These are phyloP conservation scores for Acridotheres tristis DNA, from an alignment of 2,797 vertebrate genomes.

Conservation along the genomic window DNA sequence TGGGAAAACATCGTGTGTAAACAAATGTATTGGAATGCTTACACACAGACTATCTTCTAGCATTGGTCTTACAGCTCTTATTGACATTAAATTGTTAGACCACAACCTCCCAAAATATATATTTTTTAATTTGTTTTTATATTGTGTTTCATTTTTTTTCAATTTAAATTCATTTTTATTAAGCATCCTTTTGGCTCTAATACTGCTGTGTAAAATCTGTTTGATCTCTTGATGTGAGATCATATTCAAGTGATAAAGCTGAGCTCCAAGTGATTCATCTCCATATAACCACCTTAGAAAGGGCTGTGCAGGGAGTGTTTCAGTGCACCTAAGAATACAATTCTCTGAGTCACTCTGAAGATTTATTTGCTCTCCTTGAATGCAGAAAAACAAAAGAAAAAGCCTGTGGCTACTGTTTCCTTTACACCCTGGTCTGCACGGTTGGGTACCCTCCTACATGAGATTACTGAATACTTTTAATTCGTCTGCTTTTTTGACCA, in stretches of 20 bases:
- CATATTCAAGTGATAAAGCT: not conserved
- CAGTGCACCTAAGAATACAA: not conserved
- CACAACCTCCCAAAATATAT: not conserved
- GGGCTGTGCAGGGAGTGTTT: not conserved
- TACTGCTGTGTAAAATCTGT: not conserved
- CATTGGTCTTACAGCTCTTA: not conserved
- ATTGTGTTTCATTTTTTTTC: not conserved
- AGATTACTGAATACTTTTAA: not conserved
- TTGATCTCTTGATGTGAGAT: not conserved
- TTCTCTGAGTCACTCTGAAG: not conserved
- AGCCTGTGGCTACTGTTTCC: not conserved
- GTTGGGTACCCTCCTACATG: not conserved
- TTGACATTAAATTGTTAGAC: not conserved
- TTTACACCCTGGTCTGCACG: not conserved
- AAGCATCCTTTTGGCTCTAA: not conserved
- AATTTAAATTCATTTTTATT: no score
- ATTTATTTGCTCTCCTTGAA: not conserved
- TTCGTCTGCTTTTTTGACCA: not conserved
- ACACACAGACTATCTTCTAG: not conserved
- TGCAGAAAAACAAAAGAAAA: not conserved
- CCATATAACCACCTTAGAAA: not conserved
- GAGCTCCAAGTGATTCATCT: not conserved
- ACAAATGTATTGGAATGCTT: not conserved
- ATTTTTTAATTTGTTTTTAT: not conserved
- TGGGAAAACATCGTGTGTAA: fast-evolving